A percentile compares a stretch with the other conserved stretches of the same genome.
phyloP scores from a whole-genome alignment of 2,888 invertebrate species.

The Dermolepida albohirtum region DNA sequence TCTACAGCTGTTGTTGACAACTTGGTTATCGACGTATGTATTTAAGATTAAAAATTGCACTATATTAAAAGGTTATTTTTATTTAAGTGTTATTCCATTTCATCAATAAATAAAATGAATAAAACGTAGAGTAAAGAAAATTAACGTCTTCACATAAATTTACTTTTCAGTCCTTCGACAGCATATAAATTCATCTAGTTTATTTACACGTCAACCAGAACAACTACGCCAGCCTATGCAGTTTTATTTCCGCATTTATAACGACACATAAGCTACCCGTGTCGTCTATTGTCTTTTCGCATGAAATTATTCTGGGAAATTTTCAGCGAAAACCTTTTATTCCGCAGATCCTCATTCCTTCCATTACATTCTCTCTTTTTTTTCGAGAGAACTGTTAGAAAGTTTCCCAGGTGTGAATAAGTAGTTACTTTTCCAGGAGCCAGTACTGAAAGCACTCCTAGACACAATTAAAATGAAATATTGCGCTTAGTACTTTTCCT shows the following conservation, averaged over 20 bases:
- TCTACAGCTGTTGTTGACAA: too few relatives aligned
- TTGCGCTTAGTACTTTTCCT: neutral
- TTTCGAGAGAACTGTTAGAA: neutral
- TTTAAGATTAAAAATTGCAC: too few relatives aligned
- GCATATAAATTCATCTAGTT: slow-evolving; percentile 26
- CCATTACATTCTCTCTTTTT: neutral
- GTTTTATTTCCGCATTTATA: slow-evolving; percentile 44
- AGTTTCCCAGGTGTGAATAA: slow-evolving; percentile 18
- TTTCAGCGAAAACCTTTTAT: neutral
- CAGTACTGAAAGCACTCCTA: slow-evolving; percentile 18
- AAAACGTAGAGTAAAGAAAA: too few relatives aligned
- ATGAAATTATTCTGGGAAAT: slow-evolving; percentile 6
- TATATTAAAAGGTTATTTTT: too few relatives aligned
- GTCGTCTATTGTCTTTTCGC: slow-evolving; percentile 1
- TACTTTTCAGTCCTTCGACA: neutral
- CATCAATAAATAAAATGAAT: too few relatives aligned
- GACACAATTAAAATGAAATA: slow-evolving; percentile 30
- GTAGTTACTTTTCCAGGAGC: slow-evolving; percentile 17
- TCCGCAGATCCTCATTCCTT: neutral
- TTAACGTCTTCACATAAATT: too few relatives aligned
- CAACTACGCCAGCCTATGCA: slow-evolving; percentile 42
- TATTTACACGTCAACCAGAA: slow-evolving; percentile 44
- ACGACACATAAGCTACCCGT: slow-evolving; percentile 25
- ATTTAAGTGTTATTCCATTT: too few relatives aligned
- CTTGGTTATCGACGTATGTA: too few relatives aligned